These are phyloP conservation scores for Lagodon rhomboides DNA, from an alignment of 2,797 vertebrate species.

Conservation along the genomic window DNA sequence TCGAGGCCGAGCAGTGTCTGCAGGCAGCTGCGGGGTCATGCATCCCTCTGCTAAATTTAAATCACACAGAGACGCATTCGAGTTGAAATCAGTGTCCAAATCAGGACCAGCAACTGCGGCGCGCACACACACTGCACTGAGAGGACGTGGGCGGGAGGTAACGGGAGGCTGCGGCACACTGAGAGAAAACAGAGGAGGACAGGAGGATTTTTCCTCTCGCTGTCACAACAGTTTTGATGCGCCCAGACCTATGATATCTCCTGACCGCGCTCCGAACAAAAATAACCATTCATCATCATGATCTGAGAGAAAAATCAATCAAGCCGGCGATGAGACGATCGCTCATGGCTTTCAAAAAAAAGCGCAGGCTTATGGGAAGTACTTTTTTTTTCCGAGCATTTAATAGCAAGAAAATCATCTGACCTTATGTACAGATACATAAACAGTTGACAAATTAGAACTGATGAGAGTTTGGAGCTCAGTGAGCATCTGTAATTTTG, in stretches of 20 bases:
- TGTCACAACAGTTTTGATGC: constrained; percentile 50
- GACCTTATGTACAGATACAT: neutral
- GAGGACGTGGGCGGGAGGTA: constrained; percentile 27
- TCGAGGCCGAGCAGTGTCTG: constrained; percentile 32
- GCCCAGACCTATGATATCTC: constrained; percentile 17
- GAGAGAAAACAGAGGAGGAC: neutral
- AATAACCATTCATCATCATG: constrained; percentile 41
- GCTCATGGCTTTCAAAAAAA: constrained; percentile 17
- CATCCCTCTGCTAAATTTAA: constrained; percentile 62
- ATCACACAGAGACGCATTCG: constrained; percentile 47
- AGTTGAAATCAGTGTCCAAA: constrained; percentile 53
- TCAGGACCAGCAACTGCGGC: neutral
- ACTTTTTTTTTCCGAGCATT: neutral
- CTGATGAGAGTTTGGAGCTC: too few species aligned
- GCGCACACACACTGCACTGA: constrained; percentile 9
- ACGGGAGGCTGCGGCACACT: neutral
- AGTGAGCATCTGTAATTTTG: neutral
- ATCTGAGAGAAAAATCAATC: constrained; percentile 49
- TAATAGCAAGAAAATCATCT: neutral
- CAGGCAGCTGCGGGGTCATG: constrained; percentile 45
- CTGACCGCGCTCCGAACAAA: constrained; percentile 16
- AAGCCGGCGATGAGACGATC: constrained; percentile 14
- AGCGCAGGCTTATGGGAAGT: constrained; percentile 1
- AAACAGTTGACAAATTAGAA: neutral
- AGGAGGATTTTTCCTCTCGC: constrained; percentile 5